Evolutionary conservation across 2,797 vertebrate species (phyloP).

Genomic region (Agapornis canus): DNA sequence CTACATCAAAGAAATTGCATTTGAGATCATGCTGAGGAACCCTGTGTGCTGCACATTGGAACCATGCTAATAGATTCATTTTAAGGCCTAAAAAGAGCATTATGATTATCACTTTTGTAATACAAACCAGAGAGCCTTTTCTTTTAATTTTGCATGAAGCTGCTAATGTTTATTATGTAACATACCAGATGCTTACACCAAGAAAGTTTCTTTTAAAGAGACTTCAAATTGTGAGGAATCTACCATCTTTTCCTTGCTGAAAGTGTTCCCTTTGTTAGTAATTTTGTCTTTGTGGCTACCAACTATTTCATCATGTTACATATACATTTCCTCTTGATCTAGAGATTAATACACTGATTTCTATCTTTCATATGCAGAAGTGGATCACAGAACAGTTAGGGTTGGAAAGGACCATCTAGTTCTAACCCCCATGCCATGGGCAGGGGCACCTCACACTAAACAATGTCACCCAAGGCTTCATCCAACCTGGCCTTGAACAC

Average conservation of each 20-base stretch:
- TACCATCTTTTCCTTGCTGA: not conserved
- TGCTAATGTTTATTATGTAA: constrained; percentile 24
- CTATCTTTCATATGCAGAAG: not conserved
- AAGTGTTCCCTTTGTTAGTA: not conserved
- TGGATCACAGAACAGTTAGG: not conserved
- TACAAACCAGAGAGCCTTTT: not conserved
- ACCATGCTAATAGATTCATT: not conserved
- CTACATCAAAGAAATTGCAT: not conserved
- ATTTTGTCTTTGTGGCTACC: not conserved
- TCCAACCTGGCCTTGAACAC: too few species aligned
- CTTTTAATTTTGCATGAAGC: constrained; percentile 44
- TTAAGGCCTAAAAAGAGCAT: not conserved
- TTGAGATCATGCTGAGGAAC: not conserved
- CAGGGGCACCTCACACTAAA: too few species aligned
- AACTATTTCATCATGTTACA: not conserved
- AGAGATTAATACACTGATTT: not conserved
- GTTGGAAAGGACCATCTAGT: too few species aligned
- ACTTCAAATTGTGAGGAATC: not conserved
- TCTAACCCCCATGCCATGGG: too few species aligned
- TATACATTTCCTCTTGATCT: not conserved
- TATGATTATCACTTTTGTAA: constrained; percentile 5
- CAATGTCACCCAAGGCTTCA: too few species aligned
- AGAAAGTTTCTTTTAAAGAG: not conserved
- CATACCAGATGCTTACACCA: not conserved
- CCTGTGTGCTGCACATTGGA: not conserved